A percentile compares a stretch with the other conserved stretches of the same genome.
These are phyloP conservation scores for Cottoperca gobio DNA, from an alignment of 2,797 vertebrate genomes.

Conservation along the genomic window DNA sequence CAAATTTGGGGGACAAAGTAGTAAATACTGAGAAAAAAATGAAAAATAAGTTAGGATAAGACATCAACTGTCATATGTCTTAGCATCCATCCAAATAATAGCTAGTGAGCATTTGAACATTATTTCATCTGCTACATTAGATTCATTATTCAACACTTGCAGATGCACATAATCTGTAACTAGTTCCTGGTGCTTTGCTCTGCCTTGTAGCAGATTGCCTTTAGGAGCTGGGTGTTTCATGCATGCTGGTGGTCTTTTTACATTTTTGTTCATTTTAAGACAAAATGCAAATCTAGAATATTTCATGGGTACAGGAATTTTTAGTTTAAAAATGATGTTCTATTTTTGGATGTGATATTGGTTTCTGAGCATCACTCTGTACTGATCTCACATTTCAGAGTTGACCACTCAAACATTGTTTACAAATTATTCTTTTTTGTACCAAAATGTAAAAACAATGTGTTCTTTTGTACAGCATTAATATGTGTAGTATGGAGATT, in stretches of 20 bases:
- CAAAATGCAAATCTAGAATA: constrained; percentile 21
- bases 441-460: constrained; percentile 20
- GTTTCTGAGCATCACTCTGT: constrained; percentile 3
- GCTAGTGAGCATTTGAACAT: constrained; percentile 12
- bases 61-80: background rate
- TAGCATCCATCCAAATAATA: background rate
- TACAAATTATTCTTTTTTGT: constrained; percentile 45
- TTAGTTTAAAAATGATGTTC: background rate
- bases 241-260: constrained; percentile 12
- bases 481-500: constrained; percentile 15
- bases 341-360: background rate
- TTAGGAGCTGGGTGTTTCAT: constrained; percentile 30
- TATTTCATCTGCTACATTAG: background rate
- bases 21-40: background rate
- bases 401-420: constrained; percentile 19
- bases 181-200: constrained; percentile 50
- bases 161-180: background rate
- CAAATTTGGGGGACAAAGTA: background rate
- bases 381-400: background rate
- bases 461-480: constrained; percentile 40
- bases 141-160: constrained; percentile 6
- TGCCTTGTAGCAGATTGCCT: constrained; percentile 41
- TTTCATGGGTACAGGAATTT: constrained; percentile 13
- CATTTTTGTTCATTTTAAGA: constrained; percentile 7
- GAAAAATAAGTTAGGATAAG: background rate